Evolutionary conservation across 2,113 vertebrate genomes (phyloP).

Genomic region (Erinaceus europaeus): DNA sequence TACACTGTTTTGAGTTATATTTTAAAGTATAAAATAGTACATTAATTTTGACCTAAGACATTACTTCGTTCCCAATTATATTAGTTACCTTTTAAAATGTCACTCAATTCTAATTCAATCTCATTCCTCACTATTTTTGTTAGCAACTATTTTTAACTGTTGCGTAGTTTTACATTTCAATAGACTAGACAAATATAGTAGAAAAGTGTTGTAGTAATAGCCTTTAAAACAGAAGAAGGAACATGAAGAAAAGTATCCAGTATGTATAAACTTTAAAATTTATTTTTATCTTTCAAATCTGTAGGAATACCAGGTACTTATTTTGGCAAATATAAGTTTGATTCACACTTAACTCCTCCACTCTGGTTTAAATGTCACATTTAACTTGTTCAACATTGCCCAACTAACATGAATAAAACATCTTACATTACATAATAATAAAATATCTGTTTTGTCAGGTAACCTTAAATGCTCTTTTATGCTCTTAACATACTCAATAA

Average conservation of each 20-base stretch:
- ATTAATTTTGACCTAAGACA: background rate
- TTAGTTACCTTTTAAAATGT: background rate
- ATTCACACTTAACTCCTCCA: slow-evolving; percentile 69
- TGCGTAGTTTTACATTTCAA: no score
- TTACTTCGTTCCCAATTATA: background rate
- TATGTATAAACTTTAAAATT: slow-evolving; percentile 62
- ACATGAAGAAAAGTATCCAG: slow-evolving; percentile 35
- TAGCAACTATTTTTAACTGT: no score
- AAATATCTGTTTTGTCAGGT: slow-evolving; percentile 46
- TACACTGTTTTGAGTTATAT: background rate
- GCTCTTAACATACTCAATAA: background rate
- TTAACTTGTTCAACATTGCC: slow-evolving; percentile 61
- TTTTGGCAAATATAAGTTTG: slow-evolving; percentile 68
- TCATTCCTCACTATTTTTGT: background rate
- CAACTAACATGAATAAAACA: slow-evolving; percentile 70
- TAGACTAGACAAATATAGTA: no score
- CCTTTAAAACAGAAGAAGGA: slow-evolving; percentile 27
- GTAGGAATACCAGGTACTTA: slow-evolving; percentile 61
- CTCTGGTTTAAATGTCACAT: slow-evolving; percentile 68
- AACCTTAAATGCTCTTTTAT: slow-evolving; percentile 57
- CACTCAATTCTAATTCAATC: background rate
- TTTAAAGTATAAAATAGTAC: background rate
- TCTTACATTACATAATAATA: slow-evolving; percentile 54
- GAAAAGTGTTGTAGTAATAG: slow-evolving; percentile 30
- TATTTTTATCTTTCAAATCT: slow-evolving; percentile 67